Percentiles rank a stretch among this genome's conserved stretches.
phyloP scores from a whole-genome alignment of 1,140 invertebrate species.

The Bombus breviceps region DNA sequence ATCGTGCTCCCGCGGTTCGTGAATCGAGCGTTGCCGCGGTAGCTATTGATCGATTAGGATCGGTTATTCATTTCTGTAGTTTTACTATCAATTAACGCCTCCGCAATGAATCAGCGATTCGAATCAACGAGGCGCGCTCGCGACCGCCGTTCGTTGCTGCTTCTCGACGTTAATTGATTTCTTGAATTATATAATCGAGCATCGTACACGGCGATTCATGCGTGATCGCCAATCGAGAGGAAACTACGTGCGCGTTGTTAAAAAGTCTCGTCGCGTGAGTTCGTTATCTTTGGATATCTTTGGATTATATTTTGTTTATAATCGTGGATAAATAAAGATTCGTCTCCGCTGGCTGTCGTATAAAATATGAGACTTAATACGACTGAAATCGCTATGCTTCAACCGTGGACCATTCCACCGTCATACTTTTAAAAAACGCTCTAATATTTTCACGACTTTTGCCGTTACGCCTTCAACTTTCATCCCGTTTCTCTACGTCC shows the following conservation, averaged over 20 bases:
- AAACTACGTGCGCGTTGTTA: conserved; percentile 38
- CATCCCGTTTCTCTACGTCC: background rate
- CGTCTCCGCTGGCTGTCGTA: too few relatives aligned
- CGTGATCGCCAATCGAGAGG: conserved; percentile 37
- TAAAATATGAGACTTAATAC: too few relatives aligned
- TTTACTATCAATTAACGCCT: conserved; percentile 75
- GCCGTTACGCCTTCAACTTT: background rate
- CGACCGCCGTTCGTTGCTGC: conserved; percentile 45
- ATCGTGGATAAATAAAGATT: too few relatives aligned
- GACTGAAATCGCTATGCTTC: too few relatives aligned
- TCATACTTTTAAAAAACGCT: background rate
- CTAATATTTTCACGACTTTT: conserved; percentile 7
- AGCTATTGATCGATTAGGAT: conserved; percentile 70
- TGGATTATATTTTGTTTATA: background rate
- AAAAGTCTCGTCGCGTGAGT: conserved; percentile 16
- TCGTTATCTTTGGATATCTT: background rate
- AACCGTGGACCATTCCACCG: too few relatives aligned
- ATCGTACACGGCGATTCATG: background rate
- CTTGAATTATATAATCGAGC: conserved; percentile 68
- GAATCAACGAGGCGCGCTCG: conserved; percentile 33
- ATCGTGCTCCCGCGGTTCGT: conserved; percentile 28
- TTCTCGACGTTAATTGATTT: conserved; percentile 73
- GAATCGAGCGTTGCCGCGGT: conserved; percentile 43
- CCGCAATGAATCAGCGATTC: conserved; percentile 67
- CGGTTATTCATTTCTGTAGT: conserved; percentile 68